Evolutionary conservation across 2,113 vertebrate genomes (phyloP).

Genomic region (Eleginops maclovinus): DNA sequence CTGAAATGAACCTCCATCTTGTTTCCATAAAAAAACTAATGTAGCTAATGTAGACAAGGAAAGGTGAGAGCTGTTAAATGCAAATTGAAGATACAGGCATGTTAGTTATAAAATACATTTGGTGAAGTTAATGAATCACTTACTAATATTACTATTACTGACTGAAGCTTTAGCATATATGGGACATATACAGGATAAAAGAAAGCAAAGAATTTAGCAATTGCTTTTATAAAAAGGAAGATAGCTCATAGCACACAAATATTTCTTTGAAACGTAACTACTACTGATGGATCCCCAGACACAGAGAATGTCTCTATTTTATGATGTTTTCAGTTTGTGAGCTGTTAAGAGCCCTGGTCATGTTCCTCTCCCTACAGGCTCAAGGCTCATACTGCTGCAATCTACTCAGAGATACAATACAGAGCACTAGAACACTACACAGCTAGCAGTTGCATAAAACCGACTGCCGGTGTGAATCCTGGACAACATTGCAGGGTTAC

Average conservation of each 20-base stretch:
- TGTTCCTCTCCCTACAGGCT: conserved; percentile 1
- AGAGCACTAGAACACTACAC: conserved; percentile 9
- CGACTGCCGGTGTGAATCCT: not conserved
- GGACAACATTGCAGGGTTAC: not conserved
- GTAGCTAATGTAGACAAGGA: no score
- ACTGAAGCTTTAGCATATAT: not conserved
- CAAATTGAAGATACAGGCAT: no score
- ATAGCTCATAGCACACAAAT: no score
- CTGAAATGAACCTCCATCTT: no score
- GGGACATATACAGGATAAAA: not conserved
- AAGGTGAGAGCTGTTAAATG: no score
- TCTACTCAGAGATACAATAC: not conserved
- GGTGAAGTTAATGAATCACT: no score
- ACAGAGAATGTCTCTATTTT: not conserved
- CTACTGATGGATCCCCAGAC: not conserved
- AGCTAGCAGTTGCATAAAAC: not conserved
- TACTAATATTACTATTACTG: not conserved
- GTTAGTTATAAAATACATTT: no score
- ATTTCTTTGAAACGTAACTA: no score
- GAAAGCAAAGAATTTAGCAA: no score
- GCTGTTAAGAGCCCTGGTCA: not conserved
- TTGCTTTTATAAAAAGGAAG: no score
- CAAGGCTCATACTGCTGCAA: not conserved
- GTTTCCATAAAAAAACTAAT: no score
- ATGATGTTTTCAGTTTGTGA: not conserved